Conservation (phyloP, 2,113 vertebrate genomes). For the Ranitomeya variabilis region DNA sequence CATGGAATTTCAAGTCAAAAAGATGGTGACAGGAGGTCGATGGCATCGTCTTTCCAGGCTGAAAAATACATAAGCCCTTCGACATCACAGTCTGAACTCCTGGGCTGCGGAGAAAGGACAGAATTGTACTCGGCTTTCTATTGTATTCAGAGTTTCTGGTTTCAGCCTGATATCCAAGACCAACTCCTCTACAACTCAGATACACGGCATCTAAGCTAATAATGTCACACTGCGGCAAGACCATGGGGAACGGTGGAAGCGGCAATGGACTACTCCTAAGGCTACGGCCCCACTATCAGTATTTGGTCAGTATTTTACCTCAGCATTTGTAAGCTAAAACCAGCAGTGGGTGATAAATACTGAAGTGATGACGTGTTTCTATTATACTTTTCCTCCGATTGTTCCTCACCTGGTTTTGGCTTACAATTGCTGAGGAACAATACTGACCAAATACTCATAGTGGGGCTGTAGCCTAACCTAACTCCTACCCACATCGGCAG, state of each 20-base stretch:
- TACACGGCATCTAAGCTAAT: background rate
- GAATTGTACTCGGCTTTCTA: background rate
- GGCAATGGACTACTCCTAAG: too few relatives aligned
- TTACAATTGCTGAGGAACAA: too few relatives aligned
- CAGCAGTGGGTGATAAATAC: too few relatives aligned
- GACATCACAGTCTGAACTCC: background rate
- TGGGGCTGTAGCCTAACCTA: too few relatives aligned
- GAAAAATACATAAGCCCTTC: slow-evolving; percentile 29
- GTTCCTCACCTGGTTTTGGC: too few relatives aligned
- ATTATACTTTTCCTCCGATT: too few relatives aligned
- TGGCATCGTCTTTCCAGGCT: background rate
- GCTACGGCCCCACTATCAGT: too few relatives aligned
- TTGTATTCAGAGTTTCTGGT: background rate
- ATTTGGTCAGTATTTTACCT: too few relatives aligned
- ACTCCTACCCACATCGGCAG: too few relatives aligned
- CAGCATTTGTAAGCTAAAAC: too few relatives aligned
- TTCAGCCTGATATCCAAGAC: slow-evolving; percentile 13
- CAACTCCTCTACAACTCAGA: background rate
- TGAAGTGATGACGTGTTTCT: too few relatives aligned
- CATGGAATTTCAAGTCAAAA: slow-evolving; percentile 25
- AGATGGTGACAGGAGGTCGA: background rate
- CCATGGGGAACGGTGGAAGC: background rate
- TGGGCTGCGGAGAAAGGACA: background rate
- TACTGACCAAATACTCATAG: too few relatives aligned
- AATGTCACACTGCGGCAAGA: background rate